Percentiles rank a stretch among this genome's conserved stretches.
Evolutionary conservation across 2,113 vertebrate species (phyloP).

Genomic region (Gavia stellata): DNA sequence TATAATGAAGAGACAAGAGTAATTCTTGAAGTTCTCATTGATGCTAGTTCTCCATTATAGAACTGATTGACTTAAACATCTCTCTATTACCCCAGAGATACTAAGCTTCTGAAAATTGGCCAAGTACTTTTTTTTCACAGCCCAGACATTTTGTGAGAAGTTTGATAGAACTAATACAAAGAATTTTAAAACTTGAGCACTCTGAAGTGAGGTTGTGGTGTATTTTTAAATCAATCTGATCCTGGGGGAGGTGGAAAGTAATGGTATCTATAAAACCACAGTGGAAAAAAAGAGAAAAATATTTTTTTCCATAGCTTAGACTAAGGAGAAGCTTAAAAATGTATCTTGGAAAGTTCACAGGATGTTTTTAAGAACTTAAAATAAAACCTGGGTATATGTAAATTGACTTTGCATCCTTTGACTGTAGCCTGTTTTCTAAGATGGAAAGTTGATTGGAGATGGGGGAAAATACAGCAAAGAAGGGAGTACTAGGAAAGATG

Average conservation of each 20-base stretch:
- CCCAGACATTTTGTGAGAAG: not conserved
- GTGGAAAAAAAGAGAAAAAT: not conserved
- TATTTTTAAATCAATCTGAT: not conserved
- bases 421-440: not conserved
- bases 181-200: not conserved
- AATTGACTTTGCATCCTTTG: not conserved
- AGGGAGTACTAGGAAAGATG: not conserved
- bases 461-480: not conserved
- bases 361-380: not conserved
- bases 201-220: not conserved
- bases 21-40: not conserved
- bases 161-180: not conserved
- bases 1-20: not conserved
- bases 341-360: not conserved
- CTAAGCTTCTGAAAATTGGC: not conserved
- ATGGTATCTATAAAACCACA: not conserved
- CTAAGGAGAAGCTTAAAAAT: not conserved
- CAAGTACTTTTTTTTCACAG: not conserved
- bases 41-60: not conserved
- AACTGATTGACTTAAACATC: not conserved
- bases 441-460: not conserved
- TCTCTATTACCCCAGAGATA: not conserved
- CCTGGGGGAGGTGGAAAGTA: not conserved
- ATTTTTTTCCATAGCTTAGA: not conserved
- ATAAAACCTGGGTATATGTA: not conserved